These are phyloP conservation scores for Dasyurus viverrinus DNA, from an alignment of 2,113 vertebrate species.

Conservation along the genomic window DNA sequence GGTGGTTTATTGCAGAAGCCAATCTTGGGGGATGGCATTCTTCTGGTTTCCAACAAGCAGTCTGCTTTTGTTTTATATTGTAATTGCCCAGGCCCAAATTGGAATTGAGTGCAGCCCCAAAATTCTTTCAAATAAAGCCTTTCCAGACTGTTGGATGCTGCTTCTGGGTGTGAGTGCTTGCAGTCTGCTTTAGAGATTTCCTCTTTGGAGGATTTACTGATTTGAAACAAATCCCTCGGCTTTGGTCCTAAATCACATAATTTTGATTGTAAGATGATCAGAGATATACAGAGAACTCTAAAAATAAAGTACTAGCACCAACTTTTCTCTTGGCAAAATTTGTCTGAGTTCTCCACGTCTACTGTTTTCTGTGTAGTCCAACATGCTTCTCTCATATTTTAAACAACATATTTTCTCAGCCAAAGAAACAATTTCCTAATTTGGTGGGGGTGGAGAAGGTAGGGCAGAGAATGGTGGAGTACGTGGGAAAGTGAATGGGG, in stretches of 20 bases:
- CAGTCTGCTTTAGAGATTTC: slow-evolving; percentile 46
- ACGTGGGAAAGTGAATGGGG: not conserved
- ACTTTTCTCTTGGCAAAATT: not conserved
- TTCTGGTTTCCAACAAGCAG: slow-evolving; percentile 71
- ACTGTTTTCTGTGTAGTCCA: not conserved
- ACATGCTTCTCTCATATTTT: not conserved
- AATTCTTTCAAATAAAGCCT: slow-evolving; percentile 37
- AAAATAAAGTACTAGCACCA: not conserved
- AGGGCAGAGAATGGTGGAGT: no score
- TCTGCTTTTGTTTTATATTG: slow-evolving; percentile 79
- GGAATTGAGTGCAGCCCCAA: not conserved
- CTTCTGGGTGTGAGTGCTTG: slow-evolving; percentile 31
- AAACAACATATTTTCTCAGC: not conserved
- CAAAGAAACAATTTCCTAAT: not conserved
- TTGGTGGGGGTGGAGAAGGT: not conserved
- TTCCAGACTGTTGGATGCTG: not conserved
- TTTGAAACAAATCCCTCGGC: slow-evolving; percentile 59
- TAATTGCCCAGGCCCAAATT: slow-evolving; percentile 35
- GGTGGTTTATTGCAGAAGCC: slow-evolving; percentile 76
- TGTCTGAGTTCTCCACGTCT: no score
- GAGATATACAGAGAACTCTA: slow-evolving; percentile 49
- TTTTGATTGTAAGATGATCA: slow-evolving; percentile 40
- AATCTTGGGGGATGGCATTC: slow-evolving; percentile 78
- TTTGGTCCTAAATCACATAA: slow-evolving; percentile 56
- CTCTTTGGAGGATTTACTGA: slow-evolving; percentile 53